phyloP scores from a whole-genome alignment of 1,140 invertebrate species.

The Thaumetopoea pityocampa region DNA sequence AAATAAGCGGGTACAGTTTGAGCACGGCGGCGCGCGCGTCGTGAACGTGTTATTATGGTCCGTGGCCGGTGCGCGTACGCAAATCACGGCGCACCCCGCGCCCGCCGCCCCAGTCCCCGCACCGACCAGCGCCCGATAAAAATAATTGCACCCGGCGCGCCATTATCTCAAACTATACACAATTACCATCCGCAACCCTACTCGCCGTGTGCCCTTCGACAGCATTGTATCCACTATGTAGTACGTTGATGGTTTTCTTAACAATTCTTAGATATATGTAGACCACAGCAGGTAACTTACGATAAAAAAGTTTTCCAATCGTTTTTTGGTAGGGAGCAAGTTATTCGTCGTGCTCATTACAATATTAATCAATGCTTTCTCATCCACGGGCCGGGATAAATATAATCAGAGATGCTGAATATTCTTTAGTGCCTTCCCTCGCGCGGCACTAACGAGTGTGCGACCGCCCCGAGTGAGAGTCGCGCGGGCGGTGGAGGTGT shows the following conservation, averaged over 20 bases:
- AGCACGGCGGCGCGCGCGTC: conserved; percentile 19
- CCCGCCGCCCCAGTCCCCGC: conserved; percentile 19
- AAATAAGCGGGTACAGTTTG: conserved; percentile 27
- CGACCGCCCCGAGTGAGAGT: conserved; percentile 35
- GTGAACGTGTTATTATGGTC: conserved; percentile 42
- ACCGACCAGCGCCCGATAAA: conserved; percentile 39
- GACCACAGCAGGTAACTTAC: background rate
- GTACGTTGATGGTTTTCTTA: conserved; percentile 7
- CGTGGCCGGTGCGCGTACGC: conserved; percentile 43
- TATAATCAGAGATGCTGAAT: conserved; percentile 47
- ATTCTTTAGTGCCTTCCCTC: conserved; percentile 46
- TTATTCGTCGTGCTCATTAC: conserved; percentile 55
- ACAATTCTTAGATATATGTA: too few relatives aligned
- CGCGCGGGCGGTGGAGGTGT: too few relatives aligned
- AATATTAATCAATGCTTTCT: conserved; percentile 70
- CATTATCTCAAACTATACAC: conserved; percentile 68
- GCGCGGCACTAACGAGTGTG: conserved; percentile 46
- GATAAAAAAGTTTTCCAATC: background rate
- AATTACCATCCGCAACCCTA: conserved; percentile 43
- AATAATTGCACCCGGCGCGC: conserved; percentile 60
- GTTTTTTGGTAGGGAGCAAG: conserved; percentile 18
- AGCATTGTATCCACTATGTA: background rate
- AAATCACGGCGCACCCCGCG: conserved; percentile 45
- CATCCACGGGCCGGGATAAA: conserved; percentile 41
- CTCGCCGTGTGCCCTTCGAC: background rate